Percentiles rank a stretch among this genome's conserved stretches.
phyloP scores from a whole-genome alignment of 2,113 vertebrate genomes.

The Acrocephalus arundinaceus region DNA sequence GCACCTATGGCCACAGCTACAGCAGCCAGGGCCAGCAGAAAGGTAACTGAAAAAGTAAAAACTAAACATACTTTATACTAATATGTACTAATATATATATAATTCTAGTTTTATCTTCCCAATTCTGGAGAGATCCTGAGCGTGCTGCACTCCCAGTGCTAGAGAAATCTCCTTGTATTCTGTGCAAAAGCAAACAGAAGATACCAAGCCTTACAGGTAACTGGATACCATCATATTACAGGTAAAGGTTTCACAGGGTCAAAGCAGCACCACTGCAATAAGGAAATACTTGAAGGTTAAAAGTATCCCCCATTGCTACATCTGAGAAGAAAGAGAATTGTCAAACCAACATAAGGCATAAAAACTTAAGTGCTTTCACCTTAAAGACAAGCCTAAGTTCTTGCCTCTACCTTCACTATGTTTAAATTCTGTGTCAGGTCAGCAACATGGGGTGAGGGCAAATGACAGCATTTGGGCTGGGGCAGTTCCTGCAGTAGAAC shows the following conservation, averaged over 20 bases:
- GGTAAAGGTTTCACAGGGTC: background rate
- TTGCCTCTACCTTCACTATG: fast-evolving
- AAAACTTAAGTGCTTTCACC: background rate
- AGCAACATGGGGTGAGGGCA: fast-evolving
- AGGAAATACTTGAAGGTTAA: background rate
- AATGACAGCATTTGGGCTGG: fast-evolving
- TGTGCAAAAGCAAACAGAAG: background rate
- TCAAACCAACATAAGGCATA: background rate
- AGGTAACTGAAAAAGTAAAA: background rate
- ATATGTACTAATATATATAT: background rate
- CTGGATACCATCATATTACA: fast-evolving
- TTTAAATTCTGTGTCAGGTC: background rate
- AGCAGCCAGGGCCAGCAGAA: background rate
- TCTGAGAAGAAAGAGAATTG: background rate
- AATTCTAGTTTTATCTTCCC: background rate
- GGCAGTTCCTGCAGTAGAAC: fast-evolving
- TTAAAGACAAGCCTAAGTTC: background rate
- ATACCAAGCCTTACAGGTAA: background rate
- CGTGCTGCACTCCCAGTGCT: fast-evolving
- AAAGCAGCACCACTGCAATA: background rate
- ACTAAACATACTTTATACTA: background rate
- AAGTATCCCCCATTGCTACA: fast-evolving
- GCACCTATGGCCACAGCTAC: background rate
- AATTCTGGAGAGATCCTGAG: background rate
- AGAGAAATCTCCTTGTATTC: background rate